Percentiles rank a stretch among this genome's conserved stretches.
Conservation (phyloP, 37 sponge, comb jelly and placozoan genomes). For the Chondrosia reniformis region DNA sequence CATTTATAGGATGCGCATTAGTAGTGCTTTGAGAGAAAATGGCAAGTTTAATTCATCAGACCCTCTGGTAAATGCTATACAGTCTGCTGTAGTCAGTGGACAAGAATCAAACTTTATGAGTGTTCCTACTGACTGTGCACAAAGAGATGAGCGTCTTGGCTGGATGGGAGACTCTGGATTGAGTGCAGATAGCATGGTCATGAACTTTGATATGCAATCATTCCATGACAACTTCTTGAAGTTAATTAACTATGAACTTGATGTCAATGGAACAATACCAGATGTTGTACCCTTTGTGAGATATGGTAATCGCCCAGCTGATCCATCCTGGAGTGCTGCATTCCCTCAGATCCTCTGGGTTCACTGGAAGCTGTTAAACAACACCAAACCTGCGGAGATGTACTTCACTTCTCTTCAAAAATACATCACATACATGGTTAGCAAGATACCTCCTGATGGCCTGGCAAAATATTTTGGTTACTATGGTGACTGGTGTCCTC, state of each 20-base stretch:
- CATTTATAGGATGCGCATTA: slow-evolving; percentile 26
- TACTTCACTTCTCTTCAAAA: slow-evolving; percentile 7
- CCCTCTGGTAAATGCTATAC: slow-evolving; percentile 41
- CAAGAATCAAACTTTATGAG: slow-evolving; percentile 73
- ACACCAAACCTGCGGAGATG: slow-evolving; percentile 13
- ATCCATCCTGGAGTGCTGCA: slow-evolving; percentile 73
- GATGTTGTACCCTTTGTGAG: slow-evolving; percentile 69
- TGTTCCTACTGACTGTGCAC: slow-evolving; percentile 60
- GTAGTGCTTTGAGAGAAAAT: slow-evolving; percentile 20
- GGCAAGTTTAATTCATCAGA: slow-evolving; percentile 34
- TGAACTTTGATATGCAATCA: slow-evolving; percentile 52
- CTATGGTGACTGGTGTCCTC: slow-evolving; percentile 78
- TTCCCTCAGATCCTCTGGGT: slow-evolving; percentile 53
- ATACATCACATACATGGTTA: slow-evolving; percentile 29
- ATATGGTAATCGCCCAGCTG: slow-evolving; percentile 56
- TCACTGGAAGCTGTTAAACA: slow-evolving; percentile 28
- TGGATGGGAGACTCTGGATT: slow-evolving; percentile 85
- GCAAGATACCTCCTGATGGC: slow-evolving; percentile 38
- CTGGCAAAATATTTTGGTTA: slow-evolving; percentile 27
- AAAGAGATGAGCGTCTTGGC: slow-evolving; percentile 68
- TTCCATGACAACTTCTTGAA: slow-evolving; percentile 36
- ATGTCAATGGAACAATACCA: slow-evolving; percentile 40
- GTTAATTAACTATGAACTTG: slow-evolving; percentile 43
- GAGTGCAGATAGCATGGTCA: slow-evolving; percentile 50
- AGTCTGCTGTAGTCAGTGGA: slow-evolving; percentile 29